A percentile compares a stretch with the other conserved stretches of the same genome.
These are phyloP conservation scores for Myotis planiceps DNA, from an alignment of 2,797 vertebrate genomes.

Conservation along the genomic window DNA sequence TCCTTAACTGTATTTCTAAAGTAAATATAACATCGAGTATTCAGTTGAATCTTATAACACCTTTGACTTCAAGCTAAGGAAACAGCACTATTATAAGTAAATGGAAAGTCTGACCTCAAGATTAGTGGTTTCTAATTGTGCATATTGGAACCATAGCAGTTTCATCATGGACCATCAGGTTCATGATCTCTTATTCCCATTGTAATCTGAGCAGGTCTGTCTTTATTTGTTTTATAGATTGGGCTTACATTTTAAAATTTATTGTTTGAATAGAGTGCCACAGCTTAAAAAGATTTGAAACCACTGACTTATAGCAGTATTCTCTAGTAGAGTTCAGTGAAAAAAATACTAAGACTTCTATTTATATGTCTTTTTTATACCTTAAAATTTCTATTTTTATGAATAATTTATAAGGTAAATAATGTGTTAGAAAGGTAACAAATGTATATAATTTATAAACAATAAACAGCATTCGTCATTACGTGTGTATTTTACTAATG, in stretches of 20 bases:
- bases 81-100: not conserved
- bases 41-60: not conserved
- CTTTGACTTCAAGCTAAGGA: not conserved
- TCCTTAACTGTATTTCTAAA: not conserved
- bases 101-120: not conserved
- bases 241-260: not conserved
- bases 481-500: not conserved
- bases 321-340: not conserved
- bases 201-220: not conserved
- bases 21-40: not conserved
- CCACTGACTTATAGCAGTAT: not conserved
- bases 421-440: not conserved
- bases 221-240: not conserved
- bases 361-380: not conserved
- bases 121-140: slow-evolving; percentile 12
- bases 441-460: not conserved
- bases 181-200: not conserved
- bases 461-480: not conserved
- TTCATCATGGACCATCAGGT: not conserved
- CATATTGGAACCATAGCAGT: not conserved
- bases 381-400: slow-evolving; percentile 35
- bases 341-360: not conserved
- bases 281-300: not conserved
- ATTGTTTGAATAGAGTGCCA: not conserved
- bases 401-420: slow-evolving; percentile 22